A percentile compares a stretch with the other conserved stretches of the same genome.
phyloP scores from a whole-genome alignment of 2,797 vertebrate genomes.

The Dipus sagitta region DNA sequence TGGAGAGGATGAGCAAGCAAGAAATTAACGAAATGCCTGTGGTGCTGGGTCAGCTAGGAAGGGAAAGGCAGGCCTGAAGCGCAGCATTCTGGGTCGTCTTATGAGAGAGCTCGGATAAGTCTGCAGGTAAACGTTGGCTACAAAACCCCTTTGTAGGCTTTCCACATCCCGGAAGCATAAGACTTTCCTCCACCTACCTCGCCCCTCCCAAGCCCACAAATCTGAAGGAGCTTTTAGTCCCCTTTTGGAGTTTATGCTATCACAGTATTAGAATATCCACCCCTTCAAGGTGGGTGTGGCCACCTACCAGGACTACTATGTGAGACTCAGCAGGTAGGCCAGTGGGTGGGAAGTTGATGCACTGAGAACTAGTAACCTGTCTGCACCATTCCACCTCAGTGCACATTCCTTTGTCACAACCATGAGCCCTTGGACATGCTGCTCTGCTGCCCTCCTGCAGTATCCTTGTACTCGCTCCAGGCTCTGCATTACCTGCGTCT shows the following conservation, averaged over 20 bases:
- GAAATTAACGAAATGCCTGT: accelerated
- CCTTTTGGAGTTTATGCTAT: neutral
- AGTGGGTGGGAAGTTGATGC: neutral
- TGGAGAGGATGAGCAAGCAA: neutral
- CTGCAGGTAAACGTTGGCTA: accelerated
- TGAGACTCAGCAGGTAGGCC: accelerated
- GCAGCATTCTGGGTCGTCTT: accelerated
- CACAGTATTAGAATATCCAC: accelerated
- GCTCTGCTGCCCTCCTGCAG: accelerated
- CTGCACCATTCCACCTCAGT: accelerated
- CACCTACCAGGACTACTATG: accelerated
- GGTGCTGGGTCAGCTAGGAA: accelerated
- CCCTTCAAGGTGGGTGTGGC: neutral
- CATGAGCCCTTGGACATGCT: neutral
- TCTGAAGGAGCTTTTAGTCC: neutral
- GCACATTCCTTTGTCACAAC: accelerated
- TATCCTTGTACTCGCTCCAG: neutral
- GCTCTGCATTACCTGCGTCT: accelerated
- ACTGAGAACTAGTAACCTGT: neutral
- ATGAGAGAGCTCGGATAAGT: accelerated
- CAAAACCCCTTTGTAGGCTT: neutral
- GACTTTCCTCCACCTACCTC: neutral
- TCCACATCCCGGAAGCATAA: neutral
- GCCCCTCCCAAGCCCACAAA: neutral
- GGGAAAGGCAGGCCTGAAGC: accelerated